Evolutionary conservation across 2,888 invertebrate species (phyloP).

Genomic region (Mythimna impura): DNA sequence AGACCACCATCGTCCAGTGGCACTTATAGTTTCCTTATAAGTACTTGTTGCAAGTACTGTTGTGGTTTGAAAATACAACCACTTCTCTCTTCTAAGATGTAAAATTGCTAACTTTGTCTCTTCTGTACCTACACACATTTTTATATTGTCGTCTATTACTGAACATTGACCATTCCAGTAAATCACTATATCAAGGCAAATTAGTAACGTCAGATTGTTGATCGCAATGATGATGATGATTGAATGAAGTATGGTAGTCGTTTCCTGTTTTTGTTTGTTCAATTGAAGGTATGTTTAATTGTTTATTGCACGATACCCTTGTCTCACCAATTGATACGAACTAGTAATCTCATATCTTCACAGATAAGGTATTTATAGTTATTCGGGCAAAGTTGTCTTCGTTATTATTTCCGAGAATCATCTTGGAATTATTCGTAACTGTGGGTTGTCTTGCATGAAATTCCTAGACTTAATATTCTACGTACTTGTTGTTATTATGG

Average conservation of each 20-base stretch:
- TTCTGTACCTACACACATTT: conserved; percentile 1
- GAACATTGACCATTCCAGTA: conserved; percentile 36
- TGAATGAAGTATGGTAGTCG: conserved; percentile 33
- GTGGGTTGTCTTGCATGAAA: neutral
- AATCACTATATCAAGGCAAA: conserved; percentile 22
- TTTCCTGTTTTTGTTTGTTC: conserved; percentile 32
- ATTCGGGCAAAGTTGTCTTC: neutral
- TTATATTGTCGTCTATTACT: neutral
- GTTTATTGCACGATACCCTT: conserved; percentile 9
- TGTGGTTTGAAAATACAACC: conserved; percentile 3
- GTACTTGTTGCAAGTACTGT: conserved; percentile 32
- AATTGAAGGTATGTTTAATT: conserved; percentile 19
- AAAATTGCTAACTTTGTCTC: conserved; percentile 9
- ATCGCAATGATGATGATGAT: conserved; percentile 34
- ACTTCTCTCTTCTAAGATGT: conserved; percentile 6
- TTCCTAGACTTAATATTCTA: neutral
- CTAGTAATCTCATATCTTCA: neutral
- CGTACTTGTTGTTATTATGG: neutral
- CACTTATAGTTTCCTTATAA: conserved; percentile 29
- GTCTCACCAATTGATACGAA: conserved; percentile 12
- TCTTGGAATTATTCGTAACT: neutral
- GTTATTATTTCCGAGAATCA: neutral
- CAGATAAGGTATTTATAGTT: too few species aligned
- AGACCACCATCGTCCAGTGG: neutral
- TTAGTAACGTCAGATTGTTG: conserved; percentile 32